Percentiles rank a stretch among this genome's conserved stretches.
Evolutionary conservation across 2,113 vertebrate genomes (phyloP).

Genomic region (Percopsis transmontana): DNA sequence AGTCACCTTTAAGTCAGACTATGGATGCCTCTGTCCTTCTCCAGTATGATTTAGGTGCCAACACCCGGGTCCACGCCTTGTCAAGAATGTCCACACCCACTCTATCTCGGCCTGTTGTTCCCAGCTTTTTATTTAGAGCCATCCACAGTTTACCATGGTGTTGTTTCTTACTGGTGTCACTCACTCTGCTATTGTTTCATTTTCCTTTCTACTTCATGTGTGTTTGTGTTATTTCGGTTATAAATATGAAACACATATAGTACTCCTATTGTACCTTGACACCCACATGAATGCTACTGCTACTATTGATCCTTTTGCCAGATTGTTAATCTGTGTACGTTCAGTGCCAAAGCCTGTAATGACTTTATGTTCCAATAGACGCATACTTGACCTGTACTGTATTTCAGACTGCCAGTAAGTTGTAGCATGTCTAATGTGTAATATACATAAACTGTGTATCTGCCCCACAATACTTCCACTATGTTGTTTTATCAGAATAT

Average conservation of each 20-base stretch:
- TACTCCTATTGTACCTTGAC: slow-evolving; percentile 10
- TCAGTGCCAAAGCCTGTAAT: slow-evolving; percentile 64
- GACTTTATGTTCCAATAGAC: slow-evolving; percentile 30
- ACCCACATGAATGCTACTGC: slow-evolving; percentile 12
- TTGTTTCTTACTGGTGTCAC: slow-evolving; percentile 24
- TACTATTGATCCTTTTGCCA: slow-evolving; percentile 21
- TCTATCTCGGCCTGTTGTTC: too few relatives aligned
- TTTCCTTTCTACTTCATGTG: slow-evolving; percentile 25
- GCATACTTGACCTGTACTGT: slow-evolving; percentile 41
- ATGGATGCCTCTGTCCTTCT: too few relatives aligned
- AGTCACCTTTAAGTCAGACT: too few relatives aligned
- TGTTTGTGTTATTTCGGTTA: slow-evolving; percentile 34
- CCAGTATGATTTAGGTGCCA: too few relatives aligned
- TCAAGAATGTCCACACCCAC: too few relatives aligned
- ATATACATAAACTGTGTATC: slow-evolving; percentile 22
- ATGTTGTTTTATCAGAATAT: slow-evolving; percentile 37
- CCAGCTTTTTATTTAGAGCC: too few relatives aligned
- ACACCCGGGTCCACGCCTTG: too few relatives aligned
- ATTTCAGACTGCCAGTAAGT: slow-evolving; percentile 32
- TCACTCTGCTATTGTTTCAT: slow-evolving; percentile 29
- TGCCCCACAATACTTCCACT: slow-evolving; percentile 32
- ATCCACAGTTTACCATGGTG: neutral
- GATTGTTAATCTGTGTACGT: slow-evolving; percentile 44
- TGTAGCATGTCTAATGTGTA: slow-evolving; percentile 52
- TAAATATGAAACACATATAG: slow-evolving; percentile 15